Percentiles rank a stretch among this genome's conserved stretches.
These are phyloP conservation scores for Cryptomyrus ogoouensis DNA, from an alignment of 2,113 vertebrate species.

Conservation along the genomic window DNA sequence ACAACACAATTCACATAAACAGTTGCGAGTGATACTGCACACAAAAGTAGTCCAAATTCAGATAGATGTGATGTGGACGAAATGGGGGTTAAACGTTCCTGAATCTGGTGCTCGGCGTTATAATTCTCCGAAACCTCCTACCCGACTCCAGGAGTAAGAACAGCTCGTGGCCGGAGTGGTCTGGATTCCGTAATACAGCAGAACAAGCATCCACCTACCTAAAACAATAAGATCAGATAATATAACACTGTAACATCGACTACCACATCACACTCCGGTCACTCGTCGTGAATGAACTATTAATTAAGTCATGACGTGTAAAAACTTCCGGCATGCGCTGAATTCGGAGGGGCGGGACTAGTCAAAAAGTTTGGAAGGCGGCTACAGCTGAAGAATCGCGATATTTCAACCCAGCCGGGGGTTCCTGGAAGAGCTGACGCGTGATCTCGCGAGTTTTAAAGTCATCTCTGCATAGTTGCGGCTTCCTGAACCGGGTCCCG, in stretches of 20 bases:
- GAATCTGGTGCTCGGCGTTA: background rate
- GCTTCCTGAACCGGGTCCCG: constrained; percentile 41
- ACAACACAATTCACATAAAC: background rate
- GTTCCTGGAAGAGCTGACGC: background rate
- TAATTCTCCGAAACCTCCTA: background rate
- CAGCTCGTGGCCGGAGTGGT: background rate
- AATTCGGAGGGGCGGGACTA: background rate
- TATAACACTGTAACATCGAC: background rate
- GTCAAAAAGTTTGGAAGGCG: background rate
- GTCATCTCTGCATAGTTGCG: constrained; percentile 33
- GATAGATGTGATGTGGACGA: background rate
- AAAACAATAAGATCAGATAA: background rate
- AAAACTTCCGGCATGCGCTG: background rate
- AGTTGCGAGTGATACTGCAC: background rate
- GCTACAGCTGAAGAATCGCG: background rate
- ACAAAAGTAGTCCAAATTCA: background rate
- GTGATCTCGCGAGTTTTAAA: constrained; percentile 35
- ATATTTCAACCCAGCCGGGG: background rate
- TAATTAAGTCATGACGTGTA: background rate
- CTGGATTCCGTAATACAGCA: background rate
- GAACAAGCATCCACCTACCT: background rate
- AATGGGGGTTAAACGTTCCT: background rate
- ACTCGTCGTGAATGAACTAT: background rate
- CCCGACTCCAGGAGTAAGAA: background rate
- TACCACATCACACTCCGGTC: background rate